Evolutionary conservation across 2,113 vertebrate species (phyloP).

Genomic region (Phaethornis superciliosus): DNA sequence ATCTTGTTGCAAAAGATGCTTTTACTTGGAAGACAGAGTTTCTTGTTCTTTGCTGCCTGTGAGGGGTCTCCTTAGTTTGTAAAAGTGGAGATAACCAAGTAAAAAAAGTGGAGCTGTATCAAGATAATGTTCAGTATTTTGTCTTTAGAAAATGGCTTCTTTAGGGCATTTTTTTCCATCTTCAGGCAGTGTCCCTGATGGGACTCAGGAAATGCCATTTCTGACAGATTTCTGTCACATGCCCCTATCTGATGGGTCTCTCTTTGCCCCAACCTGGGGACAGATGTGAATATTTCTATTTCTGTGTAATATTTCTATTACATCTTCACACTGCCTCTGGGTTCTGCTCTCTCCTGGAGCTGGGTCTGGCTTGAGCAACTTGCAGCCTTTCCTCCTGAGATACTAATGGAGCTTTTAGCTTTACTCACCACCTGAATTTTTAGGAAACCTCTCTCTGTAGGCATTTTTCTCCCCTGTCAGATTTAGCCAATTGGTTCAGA

Average conservation of each 20-base stretch:
- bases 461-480: background rate
- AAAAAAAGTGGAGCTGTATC: background rate
- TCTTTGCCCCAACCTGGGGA: background rate
- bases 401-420: background rate
- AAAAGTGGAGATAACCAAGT: background rate
- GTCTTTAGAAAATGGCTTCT: background rate
- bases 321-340: background rate
- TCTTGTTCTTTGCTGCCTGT: background rate
- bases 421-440: background rate
- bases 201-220: background rate
- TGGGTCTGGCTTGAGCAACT: background rate
- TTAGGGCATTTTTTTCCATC: rapidly evolving
- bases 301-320: no score
- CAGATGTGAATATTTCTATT: no score
- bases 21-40: rapidly evolving
- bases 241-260: background rate
- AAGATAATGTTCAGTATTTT: rapidly evolving
- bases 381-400: background rate
- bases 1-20: background rate
- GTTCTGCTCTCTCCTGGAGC: background rate
- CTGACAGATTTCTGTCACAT: background rate
- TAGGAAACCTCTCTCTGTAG: background rate
- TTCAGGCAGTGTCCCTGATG: background rate
- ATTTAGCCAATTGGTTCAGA: background rate
- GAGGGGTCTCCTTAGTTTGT: background rate